Evolutionary conservation across 2,113 vertebrate genomes (phyloP).

Genomic region (Diglossa brunneiventris): DNA sequence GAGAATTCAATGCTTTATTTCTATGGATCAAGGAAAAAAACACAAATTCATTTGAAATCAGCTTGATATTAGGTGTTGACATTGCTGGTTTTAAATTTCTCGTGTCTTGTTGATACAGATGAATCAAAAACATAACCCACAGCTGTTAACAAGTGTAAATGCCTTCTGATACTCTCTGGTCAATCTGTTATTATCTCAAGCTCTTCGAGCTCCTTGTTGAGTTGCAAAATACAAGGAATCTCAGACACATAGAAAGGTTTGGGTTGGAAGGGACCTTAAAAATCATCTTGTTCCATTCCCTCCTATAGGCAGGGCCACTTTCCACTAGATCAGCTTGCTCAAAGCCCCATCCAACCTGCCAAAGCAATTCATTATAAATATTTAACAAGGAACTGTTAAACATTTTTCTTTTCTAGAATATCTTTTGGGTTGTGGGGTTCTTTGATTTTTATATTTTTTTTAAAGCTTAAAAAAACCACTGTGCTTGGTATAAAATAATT

Average conservation of each 20-base stretch:
- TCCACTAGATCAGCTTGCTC: not conserved
- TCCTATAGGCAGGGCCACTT: not conserved
- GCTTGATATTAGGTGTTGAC: not conserved
- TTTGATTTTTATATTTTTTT: not conserved
- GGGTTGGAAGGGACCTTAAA: not conserved
- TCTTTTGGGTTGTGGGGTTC: not conserved
- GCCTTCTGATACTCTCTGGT: not conserved
- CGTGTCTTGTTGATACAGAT: not conserved
- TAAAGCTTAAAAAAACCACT: not conserved
- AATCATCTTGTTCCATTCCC: not conserved
- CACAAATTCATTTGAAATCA: not conserved
- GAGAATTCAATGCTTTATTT: not conserved
- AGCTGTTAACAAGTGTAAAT: not conserved
- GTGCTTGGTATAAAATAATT: not conserved
- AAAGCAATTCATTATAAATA: not conserved
- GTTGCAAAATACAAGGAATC: not conserved
- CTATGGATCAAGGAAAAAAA: not conserved
- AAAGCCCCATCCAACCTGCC: not conserved
- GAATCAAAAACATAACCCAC: not conserved
- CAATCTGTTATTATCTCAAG: not conserved
- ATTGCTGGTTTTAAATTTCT: not conserved
- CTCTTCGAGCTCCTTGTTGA: rapidly evolving
- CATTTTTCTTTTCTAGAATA: not conserved
- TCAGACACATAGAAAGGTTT: not conserved
- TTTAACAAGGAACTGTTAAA: not conserved